Conservation (phyloP, 2,797 vertebrate species). For the Pseudotriccus pelzelni region DNA sequence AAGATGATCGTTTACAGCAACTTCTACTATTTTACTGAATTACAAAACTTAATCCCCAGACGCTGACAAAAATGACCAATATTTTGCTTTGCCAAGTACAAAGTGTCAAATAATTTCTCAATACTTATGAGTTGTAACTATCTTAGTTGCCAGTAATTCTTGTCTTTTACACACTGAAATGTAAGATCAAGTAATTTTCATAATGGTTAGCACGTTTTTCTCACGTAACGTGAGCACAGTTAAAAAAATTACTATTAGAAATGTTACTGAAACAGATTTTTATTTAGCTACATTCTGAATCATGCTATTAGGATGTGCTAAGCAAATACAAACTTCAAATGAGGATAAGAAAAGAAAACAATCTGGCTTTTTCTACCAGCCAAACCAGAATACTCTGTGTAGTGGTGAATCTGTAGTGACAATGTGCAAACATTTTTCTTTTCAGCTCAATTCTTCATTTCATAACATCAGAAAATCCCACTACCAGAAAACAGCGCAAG, state of each 20-base stretch:
- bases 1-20: background rate
- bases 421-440: background rate
- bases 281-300: constrained; percentile 1
- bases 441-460: background rate
- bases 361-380: background rate
- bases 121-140: background rate
- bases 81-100: background rate
- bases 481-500: background rate
- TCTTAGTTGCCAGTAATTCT: background rate
- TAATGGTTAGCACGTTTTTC: background rate
- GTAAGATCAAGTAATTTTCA: background rate
- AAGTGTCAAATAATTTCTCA: background rate
- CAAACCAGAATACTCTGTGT: constrained; percentile 1
- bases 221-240: background rate
- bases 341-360: background rate
- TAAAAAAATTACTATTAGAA: background rate
- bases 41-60: background rate
- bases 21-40: background rate
- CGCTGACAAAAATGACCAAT: background rate
- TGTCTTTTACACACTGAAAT: background rate
- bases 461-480: background rate
- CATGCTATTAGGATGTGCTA: background rate
- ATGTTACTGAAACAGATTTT: background rate
- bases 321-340: background rate
- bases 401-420: background rate